Evolutionary conservation across 2,797 vertebrate species (phyloP).

Genomic region (Ispidina picta): DNA sequence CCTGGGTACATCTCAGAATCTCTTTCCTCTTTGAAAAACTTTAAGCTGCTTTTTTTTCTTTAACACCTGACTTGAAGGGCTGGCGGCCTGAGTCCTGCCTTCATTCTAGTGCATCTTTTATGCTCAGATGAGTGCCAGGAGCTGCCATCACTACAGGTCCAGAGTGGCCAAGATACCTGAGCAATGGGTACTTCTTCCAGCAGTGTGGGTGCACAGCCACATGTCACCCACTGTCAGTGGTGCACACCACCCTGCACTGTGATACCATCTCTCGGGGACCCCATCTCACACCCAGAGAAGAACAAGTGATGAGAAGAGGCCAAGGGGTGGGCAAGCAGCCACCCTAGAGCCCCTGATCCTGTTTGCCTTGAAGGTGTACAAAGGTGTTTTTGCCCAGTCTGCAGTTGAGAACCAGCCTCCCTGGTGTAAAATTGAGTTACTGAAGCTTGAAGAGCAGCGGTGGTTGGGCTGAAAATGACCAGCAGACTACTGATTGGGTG

Average conservation of each 20-base stretch:
- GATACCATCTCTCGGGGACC: neutral
- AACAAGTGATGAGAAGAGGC: neutral
- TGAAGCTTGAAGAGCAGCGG: neutral
- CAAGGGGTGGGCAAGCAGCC: neutral
- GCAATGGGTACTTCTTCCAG: neutral
- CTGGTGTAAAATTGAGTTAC: neutral
- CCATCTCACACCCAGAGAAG: neutral
- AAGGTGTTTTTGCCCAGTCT: too few species aligned
- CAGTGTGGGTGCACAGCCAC: neutral
- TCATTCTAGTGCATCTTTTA: neutral
- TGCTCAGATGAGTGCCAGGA: fast-evolving
- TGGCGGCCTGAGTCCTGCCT: neutral
- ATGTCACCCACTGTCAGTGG: neutral
- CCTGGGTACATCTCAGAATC: neutral
- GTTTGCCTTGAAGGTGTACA: too few species aligned
- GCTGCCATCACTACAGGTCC: neutral
- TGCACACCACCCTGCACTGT: neutral
- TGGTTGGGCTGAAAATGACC: neutral
- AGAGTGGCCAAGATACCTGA: neutral
- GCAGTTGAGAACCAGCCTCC: too few species aligned
- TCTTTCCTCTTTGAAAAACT: neutral
- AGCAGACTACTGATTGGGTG: neutral
- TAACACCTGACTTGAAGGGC: neutral
- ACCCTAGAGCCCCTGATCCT: too few species aligned
- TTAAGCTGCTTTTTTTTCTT: neutral